These are phyloP conservation scores for Gibbula magus DNA, from an alignment of 2,888 invertebrate genomes.

Conservation along the genomic window DNA sequence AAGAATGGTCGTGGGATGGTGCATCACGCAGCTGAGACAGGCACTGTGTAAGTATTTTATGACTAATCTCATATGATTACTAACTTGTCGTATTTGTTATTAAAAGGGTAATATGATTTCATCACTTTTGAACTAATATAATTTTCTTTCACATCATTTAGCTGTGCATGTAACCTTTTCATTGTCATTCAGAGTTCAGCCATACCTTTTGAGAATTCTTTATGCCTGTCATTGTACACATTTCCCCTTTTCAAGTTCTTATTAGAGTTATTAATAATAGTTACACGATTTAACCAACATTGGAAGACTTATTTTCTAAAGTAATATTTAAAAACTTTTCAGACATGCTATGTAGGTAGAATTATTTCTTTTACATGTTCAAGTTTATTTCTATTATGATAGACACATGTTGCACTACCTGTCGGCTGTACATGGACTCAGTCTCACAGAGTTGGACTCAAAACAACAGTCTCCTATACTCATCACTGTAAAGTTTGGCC, in stretches of 20 bases:
- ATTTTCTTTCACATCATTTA: not conserved
- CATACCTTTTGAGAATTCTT: no score
- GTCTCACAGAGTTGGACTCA: conserved; percentile 53
- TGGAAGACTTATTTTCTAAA: no score
- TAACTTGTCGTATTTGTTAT: not conserved
- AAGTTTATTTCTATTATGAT: no score
- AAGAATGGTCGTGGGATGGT: conserved; percentile 59
- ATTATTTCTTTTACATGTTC: no score
- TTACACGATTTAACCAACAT: no score
- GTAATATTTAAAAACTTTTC: no score
- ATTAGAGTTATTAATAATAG: no score
- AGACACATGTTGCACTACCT: conserved; percentile 66
- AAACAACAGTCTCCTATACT: conserved; percentile 65
- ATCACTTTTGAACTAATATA: not conserved
- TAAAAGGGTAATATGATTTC: not conserved
- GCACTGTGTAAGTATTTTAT: conserved; percentile 69
- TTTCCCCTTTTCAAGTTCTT: no score
- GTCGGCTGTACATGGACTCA: conserved; percentile 50
- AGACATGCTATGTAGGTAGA: no score
- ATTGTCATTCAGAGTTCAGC: not conserved
- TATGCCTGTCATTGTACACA: no score
- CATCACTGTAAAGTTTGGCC: conserved; percentile 63
- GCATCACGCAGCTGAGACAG: conserved; percentile 71
- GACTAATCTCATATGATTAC: not conserved
- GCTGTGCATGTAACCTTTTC: not conserved